These are phyloP conservation scores for Pteria penguin DNA, from an alignment of 2,888 invertebrate species.

Conservation along the genomic window DNA sequence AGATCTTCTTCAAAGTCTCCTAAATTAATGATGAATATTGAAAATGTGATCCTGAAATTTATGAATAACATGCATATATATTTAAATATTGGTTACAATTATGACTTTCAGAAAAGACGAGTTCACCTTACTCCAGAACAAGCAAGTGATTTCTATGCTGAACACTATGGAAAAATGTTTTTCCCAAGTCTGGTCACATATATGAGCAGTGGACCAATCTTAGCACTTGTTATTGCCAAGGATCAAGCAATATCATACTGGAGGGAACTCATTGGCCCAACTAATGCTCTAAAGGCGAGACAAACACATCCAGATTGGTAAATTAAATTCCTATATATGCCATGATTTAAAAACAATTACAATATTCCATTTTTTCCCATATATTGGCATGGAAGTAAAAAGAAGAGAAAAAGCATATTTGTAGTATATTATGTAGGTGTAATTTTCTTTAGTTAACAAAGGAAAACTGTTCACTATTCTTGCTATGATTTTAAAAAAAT, in stretches of 20 bases:
- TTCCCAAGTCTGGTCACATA: constrained; percentile 90
- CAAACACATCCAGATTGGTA: constrained; percentile 85
- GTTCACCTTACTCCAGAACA: constrained; percentile 90
- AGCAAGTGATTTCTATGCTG: constrained; percentile 90
- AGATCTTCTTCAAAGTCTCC: background rate
- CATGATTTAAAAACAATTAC: too few relatives aligned
- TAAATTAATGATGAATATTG: background rate
- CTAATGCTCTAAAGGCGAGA: constrained; percentile 80
- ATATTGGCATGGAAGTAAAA: background rate
- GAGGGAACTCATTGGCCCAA: constrained; percentile 87
- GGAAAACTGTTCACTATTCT: too few relatives aligned
- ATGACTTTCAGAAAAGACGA: constrained; percentile 83
- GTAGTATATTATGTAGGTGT: too few relatives aligned
- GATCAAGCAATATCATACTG: constrained; percentile 87
- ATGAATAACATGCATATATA: background rate
- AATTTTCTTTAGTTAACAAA: too few relatives aligned
- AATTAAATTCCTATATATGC: constrained; percentile 12
- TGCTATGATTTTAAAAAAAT: too few relatives aligned
- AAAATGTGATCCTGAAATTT: background rate
- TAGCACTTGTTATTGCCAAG: constrained; percentile 86
- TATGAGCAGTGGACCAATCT: constrained; percentile 88
- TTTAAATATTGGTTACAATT: background rate
- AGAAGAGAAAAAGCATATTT: too few relatives aligned
- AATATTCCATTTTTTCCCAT: background rate
- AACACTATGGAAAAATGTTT: constrained; percentile 86